Percentiles rank a stretch among this genome's conserved stretches.
These are phyloP conservation scores for Drosophila peninsularis DNA, from an alignment of 2,888 invertebrate genomes.

Conservation along the genomic window DNA sequence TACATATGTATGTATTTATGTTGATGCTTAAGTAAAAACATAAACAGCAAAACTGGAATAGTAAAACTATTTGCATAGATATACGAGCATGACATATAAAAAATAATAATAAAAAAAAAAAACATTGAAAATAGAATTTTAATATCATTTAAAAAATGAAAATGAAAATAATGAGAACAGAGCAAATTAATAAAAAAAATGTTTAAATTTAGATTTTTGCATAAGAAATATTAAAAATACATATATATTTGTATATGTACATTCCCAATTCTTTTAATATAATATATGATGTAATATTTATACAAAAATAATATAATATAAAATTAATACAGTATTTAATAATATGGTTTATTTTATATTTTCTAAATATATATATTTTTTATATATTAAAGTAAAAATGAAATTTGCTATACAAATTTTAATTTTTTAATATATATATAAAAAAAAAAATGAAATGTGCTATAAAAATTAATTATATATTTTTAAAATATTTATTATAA, in stretches of 20 bases:
- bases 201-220: background rate
- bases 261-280: no score
- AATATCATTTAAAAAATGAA: background rate
- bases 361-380: no score
- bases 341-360: no score
- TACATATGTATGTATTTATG: background rate
- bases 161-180: background rate
- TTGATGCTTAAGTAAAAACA: conserved; percentile 4
- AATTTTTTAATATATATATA: no score
- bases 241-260: background rate
- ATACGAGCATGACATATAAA: background rate
- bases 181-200: background rate
- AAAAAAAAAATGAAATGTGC: no score
- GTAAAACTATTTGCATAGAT: background rate
- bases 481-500: no score
- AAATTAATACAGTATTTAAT: no score
- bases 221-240: background rate
- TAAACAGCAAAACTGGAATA: background rate
- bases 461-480: background rate
- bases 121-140: background rate
- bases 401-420: background rate
- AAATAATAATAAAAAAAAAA: background rate
- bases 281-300: background rate
- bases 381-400: background rate
- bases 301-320: no score